Evolutionary conservation across 2,888 invertebrate species (phyloP), one percentile per base, ranked within the genome.

Genomic region (Drosophila emarginata): DNA sequence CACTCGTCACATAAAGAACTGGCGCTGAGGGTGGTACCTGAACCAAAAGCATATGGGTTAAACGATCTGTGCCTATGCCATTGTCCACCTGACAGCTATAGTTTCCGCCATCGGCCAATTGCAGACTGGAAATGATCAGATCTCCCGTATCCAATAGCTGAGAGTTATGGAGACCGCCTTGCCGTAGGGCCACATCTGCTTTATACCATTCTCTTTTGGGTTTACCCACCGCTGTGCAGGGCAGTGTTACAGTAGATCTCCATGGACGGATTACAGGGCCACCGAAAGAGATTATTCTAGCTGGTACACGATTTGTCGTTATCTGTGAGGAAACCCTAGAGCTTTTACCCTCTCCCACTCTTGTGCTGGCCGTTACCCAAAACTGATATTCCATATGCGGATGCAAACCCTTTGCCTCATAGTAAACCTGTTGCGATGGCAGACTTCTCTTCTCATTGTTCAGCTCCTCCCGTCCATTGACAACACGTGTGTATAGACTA

Each of bases 1-100:
- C 95, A 85, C 95, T 95, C 3, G 95, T 95, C 3, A 96, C 94
- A 79, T 95, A 95, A 2, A 96, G 92, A 4, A 94, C 93, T 0
- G 96, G 96, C 0, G 96, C 94, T 37, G 93, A 93, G 0, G 96
- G 96, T 9, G 96, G 95, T 54, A 96, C 96, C 93, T 95, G 95
- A 0, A 95, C 95, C 21, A 94, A 92, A n/a, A 95, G 91, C 60
- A 93, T 92, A 86, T 95, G 95, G 0, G 94, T 93, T 4, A 95
- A 92, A 53, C 94, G 93, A 89, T 96, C 95, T 23, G 94, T 94
- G 21, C 95, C 95, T 63, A 94, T 93, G 21, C 94, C 94, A 80
- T 95, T 95, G 81, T 95, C 95, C 37, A 92, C 91, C 84, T 94
- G 94, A 80, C 95, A 96, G 5, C 95, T 95, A 84, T 95, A 96